These are phyloP conservation scores for Brenthis hecate DNA, from an alignment of 2,888 invertebrate genomes.

Conservation along the genomic window DNA sequence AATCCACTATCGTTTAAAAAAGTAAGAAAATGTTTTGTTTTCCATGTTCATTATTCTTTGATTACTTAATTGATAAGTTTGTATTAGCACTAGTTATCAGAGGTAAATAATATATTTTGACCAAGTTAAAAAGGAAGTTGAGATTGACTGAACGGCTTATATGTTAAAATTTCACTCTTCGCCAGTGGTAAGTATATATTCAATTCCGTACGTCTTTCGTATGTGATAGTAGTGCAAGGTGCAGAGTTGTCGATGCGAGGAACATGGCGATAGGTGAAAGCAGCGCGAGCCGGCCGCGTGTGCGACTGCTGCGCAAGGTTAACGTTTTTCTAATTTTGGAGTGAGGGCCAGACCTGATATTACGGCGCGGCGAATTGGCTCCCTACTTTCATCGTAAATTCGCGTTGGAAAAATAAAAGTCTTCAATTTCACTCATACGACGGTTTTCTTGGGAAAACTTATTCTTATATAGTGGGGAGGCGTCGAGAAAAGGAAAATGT, in stretches of 20 bases:
- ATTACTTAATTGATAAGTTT: no score
- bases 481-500: conserved; percentile 32
- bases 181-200: no score
- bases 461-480: conserved; percentile 20
- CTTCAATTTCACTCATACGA: conserved; percentile 52
- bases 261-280: conserved; percentile 73
- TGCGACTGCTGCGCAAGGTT: conserved; percentile 71
- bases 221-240: conserved; percentile 35
- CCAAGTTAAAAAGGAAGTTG: no score
- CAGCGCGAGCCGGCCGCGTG: conserved; percentile 63
- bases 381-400: conserved; percentile 73
- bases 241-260: conserved; percentile 45
- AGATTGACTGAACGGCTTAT: no score
- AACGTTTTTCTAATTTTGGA: conserved; percentile 77
- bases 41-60: no score
- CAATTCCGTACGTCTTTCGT: neutral
- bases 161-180: no score
- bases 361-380: conserved; percentile 56
- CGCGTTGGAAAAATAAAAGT: conserved; percentile 63
- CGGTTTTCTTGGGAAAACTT: conserved; percentile 47
- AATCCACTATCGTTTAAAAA: no score
- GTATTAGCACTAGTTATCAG: no score
- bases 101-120: no score
- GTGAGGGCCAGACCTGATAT: conserved; percentile 63
- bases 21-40: no score